phyloP scores from a whole-genome alignment of 2,113 vertebrate species.

The Gnathonemus longibarbis region DNA sequence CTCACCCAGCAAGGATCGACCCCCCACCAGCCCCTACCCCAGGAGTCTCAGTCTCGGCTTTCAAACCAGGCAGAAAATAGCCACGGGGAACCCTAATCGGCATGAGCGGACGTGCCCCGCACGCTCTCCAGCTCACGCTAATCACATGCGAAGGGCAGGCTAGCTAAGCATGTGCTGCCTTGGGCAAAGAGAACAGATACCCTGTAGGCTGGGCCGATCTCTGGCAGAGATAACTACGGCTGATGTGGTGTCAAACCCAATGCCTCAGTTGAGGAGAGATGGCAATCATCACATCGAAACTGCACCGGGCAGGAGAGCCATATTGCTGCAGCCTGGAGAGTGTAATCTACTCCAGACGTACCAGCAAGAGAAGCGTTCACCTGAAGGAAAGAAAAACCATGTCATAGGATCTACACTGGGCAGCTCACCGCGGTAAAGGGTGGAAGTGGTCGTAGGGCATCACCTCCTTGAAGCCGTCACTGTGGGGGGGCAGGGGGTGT shows the following conservation, averaged over 20 bases:
- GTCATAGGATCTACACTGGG: neutral
- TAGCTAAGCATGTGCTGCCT: neutral
- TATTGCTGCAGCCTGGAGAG: neutral
- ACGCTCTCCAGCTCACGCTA: neutral
- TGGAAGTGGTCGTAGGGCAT: constrained; percentile 95
- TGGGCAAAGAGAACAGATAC: neutral
- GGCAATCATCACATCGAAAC: neutral
- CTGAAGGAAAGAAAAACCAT: neutral
- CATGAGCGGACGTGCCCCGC: neutral
- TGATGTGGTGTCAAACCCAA: constrained; percentile 22
- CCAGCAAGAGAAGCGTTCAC: neutral
- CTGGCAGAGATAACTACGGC: constrained; percentile 30
- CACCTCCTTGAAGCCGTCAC: constrained; percentile 92
- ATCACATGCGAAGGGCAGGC: neutral
- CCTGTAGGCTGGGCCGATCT: neutral
- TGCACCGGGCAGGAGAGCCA: neutral
- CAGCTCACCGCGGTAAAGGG: constrained; percentile 81
- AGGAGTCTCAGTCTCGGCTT: neutral
- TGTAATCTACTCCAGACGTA: neutral
- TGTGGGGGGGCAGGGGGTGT: constrained; percentile 44
- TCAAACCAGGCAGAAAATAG: neutral
- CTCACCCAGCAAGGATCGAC: neutral
- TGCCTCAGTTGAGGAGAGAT: constrained; percentile 25
- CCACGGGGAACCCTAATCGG: neutral
- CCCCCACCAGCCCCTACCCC: neutral